These are phyloP conservation scores for Ichneumoninae sp. DNA, from an alignment of 2,888 invertebrate genomes.

Conservation along the genomic window DNA sequence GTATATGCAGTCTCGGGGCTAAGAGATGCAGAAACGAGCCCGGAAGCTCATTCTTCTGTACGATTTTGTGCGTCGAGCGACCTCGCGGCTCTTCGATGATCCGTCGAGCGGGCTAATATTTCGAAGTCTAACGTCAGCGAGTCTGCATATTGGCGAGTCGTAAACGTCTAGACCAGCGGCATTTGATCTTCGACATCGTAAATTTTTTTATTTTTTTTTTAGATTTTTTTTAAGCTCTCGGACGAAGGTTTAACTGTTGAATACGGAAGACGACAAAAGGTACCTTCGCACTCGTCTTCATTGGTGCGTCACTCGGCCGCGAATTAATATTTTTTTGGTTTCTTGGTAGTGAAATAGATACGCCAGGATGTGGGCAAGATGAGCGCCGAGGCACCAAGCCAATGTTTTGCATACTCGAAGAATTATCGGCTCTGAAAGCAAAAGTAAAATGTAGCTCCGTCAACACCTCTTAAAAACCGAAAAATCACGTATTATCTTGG, in stretches of 20 bases:
- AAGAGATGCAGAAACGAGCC: slow-evolving; percentile 10
- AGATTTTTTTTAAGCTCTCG: background rate
- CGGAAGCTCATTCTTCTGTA: slow-evolving; percentile 31
- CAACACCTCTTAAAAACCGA: background rate
- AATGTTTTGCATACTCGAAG: too few species aligned
- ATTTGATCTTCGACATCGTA: slow-evolving; percentile 21
- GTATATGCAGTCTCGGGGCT: background rate
- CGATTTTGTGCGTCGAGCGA: slow-evolving; percentile 13
- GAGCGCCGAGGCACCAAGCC: too few species aligned
- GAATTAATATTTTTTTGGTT: background rate
- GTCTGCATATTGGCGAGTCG: slow-evolving; percentile 37
- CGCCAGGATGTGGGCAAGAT: too few species aligned
- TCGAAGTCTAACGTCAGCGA: slow-evolving; percentile 11
- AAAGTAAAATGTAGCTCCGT: background rate
- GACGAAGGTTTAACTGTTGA: background rate
- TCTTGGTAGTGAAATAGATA: too few species aligned
- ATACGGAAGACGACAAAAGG: background rate
- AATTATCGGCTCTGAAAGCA: background rate
- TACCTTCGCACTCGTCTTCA: background rate
- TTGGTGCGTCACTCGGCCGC: background rate
- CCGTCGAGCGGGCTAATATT: background rate
- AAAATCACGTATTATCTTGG: background rate
- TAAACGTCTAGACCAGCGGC: background rate
- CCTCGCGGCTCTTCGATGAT: slow-evolving; percentile 40
- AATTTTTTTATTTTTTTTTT: background rate